These are phyloP conservation scores for Drosophila punjabiensis DNA, from an alignment of 1,140 invertebrate species.

Conservation along the genomic window DNA sequence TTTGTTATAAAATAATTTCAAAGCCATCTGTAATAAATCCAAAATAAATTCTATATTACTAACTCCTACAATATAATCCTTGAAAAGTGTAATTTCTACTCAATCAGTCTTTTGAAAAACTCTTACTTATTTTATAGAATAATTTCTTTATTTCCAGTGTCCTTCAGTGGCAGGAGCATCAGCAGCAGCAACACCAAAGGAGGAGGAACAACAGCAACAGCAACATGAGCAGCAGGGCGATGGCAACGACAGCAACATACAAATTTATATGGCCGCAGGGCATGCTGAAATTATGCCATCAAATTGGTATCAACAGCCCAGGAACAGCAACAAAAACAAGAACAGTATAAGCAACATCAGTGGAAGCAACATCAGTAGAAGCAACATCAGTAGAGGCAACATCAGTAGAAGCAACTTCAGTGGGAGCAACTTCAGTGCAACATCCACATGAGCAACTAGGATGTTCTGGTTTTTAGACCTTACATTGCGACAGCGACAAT, in stretches of 20 bases:
- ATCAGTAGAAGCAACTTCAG: background rate
- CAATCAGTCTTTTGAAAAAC: too few relatives aligned
- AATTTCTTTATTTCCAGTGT: conserved; percentile 13
- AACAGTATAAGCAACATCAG: conserved; percentile 7
- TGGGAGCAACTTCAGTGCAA: conserved; percentile 1
- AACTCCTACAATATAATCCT: too few relatives aligned
- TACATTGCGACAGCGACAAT: conserved; percentile 67
- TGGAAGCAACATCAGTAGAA: background rate
- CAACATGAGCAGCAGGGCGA: conserved; percentile 49
- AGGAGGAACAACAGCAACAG: conserved; percentile 32
- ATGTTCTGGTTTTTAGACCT: conserved; percentile 46
- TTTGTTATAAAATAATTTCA: too few relatives aligned
- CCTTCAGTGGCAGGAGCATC: background rate
- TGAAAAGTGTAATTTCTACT: too few relatives aligned
- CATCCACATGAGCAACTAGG: conserved; percentile 19
- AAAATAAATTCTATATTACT: too few relatives aligned
- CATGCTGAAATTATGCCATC: conserved; percentile 85
- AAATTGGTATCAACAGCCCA: conserved; percentile 82
- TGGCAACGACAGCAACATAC: conserved; percentile 78
- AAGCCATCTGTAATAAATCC: too few relatives aligned
- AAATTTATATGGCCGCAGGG: conserved; percentile 82
- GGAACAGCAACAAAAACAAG: conserved; percentile 1
- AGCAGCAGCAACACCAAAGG: background rate
- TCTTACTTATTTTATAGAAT: too few relatives aligned
- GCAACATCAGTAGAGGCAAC: conserved; percentile 4